These are phyloP conservation scores for Ectropis crepuscularia DNA, from an alignment of 2,888 invertebrate genomes.

Conservation along the genomic window DNA sequence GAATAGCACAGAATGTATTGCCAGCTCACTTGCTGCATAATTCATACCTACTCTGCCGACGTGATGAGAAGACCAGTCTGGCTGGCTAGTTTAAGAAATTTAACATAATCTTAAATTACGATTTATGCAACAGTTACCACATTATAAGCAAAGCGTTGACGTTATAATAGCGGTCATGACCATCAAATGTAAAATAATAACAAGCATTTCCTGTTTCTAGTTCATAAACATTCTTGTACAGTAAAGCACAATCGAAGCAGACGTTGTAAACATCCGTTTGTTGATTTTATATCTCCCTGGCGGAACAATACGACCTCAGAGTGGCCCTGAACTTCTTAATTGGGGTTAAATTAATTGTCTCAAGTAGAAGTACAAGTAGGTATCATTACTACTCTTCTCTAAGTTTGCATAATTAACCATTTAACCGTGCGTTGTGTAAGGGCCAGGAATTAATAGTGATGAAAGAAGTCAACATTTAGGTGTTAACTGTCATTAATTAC, in stretches of 20 bases:
- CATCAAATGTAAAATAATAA: neutral
- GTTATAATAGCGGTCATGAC: too few species aligned
- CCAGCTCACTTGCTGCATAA: slow-evolving; percentile 49
- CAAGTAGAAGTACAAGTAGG: slow-evolving; percentile 57
- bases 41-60: slow-evolving; percentile 44
- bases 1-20: slow-evolving; percentile 50
- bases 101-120: slow-evolving; percentile 13
- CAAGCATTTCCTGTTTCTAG: slow-evolving; percentile 3
- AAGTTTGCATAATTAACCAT: slow-evolving; percentile 49
- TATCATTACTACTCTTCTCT: slow-evolving; percentile 55
- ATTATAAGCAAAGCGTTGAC: neutral
- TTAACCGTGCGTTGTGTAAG: slow-evolving; percentile 37
- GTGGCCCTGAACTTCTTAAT: slow-evolving; percentile 53
- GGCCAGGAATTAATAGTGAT: slow-evolving; percentile 21
- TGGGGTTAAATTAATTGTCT: slow-evolving; percentile 80
- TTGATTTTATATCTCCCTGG: slow-evolving; percentile 14
- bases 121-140: slow-evolving; percentile 5
- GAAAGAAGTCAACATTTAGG: slow-evolving; percentile 15
- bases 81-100: slow-evolving; percentile 45
- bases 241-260: slow-evolving; percentile 2
- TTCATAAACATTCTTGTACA: slow-evolving; percentile 1
- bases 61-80: slow-evolving; percentile 48
- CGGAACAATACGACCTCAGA: slow-evolving; percentile 35
- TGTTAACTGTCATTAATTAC: slow-evolving; percentile 18
- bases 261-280: slow-evolving; percentile 19